Conservation (phyloP, 2,113 vertebrate genomes). For the Corynorhinus townsendii region DNA sequence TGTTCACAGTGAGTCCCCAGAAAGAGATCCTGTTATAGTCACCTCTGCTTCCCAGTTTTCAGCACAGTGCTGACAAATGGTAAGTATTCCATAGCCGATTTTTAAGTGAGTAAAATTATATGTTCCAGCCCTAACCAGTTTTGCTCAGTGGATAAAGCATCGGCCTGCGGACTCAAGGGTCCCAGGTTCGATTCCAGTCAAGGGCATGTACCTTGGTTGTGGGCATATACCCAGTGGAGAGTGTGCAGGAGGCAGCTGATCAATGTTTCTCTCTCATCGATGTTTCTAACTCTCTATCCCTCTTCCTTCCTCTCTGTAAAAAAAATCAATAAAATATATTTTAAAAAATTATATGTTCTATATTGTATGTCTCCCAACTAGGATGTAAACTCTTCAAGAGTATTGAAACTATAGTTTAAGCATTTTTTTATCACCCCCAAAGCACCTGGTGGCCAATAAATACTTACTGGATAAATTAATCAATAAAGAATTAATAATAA, state of each 20-base stretch:
- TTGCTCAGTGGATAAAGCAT: no score
- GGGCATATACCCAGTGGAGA: no score
- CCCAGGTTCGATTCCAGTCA: no score
- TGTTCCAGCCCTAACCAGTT: neutral
- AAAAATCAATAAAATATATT: no score
- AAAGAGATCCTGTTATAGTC: neutral
- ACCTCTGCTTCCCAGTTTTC: neutral
- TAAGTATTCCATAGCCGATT: neutral
- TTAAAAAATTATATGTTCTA: no score
- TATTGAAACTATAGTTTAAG: neutral
- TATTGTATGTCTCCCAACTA: neutral
- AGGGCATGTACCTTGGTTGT: no score
- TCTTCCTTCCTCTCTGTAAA: no score
- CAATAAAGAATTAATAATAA: neutral
- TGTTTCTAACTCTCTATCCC: no score
- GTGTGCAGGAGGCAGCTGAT: no score
- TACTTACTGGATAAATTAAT: neutral
- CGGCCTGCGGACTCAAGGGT: no score
- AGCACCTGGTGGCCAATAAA: neutral
- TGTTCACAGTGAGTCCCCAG: neutral
- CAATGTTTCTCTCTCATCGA: no score
- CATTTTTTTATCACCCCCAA: neutral
- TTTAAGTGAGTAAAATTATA: neutral
- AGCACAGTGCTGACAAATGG: neutral
- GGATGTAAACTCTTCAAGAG: neutral